Percentiles rank a stretch among this genome's conserved stretches.
These are phyloP conservation scores for Charina bottae DNA, from an alignment of 2,113 vertebrate species.

Conservation along the genomic window DNA sequence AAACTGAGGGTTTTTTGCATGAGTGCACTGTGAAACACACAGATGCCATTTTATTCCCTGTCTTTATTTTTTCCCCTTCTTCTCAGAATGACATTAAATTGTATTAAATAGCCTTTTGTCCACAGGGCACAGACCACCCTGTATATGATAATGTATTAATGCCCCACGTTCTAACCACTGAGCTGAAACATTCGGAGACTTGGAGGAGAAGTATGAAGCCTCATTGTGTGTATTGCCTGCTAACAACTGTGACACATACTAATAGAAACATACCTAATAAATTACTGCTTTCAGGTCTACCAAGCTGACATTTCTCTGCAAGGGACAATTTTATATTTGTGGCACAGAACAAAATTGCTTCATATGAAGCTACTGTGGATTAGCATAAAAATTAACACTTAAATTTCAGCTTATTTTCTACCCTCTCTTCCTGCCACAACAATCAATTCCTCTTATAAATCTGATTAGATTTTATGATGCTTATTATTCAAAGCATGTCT, in stretches of 20 bases:
- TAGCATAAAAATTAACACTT: slow-evolving; percentile 99
- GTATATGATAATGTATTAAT: slow-evolving; percentile 99
- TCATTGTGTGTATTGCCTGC: slow-evolving; percentile 89
- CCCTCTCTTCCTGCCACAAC: slow-evolving; percentile 98
- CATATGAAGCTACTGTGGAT: slow-evolving; percentile 97
- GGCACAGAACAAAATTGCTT: slow-evolving; percentile 97
- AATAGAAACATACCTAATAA: slow-evolving; percentile 99
- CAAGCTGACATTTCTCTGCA: slow-evolving; percentile 99
- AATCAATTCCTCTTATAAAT: slow-evolving; percentile 99
- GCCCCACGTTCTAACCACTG: slow-evolving; percentile 93
- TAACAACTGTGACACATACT: slow-evolving; percentile 99
- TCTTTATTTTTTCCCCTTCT: slow-evolving; percentile 87
- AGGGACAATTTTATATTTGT: slow-evolving; percentile 99
- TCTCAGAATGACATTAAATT: slow-evolving; percentile 99
- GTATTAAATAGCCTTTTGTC: slow-evolving; percentile 99
- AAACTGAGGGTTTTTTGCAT: slow-evolving; percentile 85
- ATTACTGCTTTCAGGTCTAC: slow-evolving; percentile 99
- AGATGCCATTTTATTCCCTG: slow-evolving; percentile 95
- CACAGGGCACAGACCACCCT: slow-evolving; percentile 97
- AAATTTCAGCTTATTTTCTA: slow-evolving; percentile 99
- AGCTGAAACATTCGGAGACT: slow-evolving; percentile 93
- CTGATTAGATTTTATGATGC: slow-evolving; percentile 99
- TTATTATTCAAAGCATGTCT: slow-evolving; percentile 99
- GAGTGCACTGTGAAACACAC: slow-evolving; percentile 92
- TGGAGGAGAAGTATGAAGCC: slow-evolving; percentile 85